phyloP scores from a whole-genome alignment of 1,140 invertebrate species.

The Orchestia grillus region DNA sequence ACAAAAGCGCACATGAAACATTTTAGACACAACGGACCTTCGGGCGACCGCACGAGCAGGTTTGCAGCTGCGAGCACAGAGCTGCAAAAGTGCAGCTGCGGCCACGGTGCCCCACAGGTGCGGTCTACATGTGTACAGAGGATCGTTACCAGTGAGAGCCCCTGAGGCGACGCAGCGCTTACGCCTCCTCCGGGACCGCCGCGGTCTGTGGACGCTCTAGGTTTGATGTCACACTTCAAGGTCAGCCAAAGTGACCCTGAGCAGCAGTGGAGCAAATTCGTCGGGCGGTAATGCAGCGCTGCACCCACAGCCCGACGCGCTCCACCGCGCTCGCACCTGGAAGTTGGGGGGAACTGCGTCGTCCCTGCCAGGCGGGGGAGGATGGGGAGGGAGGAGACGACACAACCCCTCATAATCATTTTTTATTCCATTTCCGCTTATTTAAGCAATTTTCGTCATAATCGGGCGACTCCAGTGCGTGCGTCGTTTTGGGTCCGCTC shows the following conservation, averaged over 20 bases:
- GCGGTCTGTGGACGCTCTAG: no score
- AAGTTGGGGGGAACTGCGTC: not conserved
- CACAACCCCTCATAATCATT: not conserved
- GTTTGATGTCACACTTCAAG: conserved; percentile 29
- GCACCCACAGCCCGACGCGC: not conserved
- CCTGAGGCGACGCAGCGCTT: not conserved
- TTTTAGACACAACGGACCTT: no score
- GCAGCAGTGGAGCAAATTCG: not conserved
- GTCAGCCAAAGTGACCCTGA: conserved; percentile 50
- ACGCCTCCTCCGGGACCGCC: not conserved
- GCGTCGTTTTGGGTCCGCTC: not conserved
- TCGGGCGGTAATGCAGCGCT: not conserved
- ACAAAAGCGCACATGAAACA: no score
- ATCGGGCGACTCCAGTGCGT: not conserved
- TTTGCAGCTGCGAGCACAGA: no score
- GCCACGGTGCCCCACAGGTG: no score
- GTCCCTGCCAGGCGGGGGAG: not conserved
- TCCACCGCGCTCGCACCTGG: not conserved
- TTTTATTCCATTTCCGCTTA: not conserved
- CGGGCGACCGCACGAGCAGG: no score
- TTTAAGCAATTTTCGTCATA: not conserved
- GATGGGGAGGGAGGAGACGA: not conserved
- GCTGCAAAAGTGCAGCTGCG: no score
- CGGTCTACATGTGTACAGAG: no score
- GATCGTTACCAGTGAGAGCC: not conserved